A percentile compares a stretch with the other conserved stretches of the same genome.
These are phyloP conservation scores for Sphaeramia orbicularis DNA, from an alignment of 2,797 vertebrate species.

Conservation along the genomic window DNA sequence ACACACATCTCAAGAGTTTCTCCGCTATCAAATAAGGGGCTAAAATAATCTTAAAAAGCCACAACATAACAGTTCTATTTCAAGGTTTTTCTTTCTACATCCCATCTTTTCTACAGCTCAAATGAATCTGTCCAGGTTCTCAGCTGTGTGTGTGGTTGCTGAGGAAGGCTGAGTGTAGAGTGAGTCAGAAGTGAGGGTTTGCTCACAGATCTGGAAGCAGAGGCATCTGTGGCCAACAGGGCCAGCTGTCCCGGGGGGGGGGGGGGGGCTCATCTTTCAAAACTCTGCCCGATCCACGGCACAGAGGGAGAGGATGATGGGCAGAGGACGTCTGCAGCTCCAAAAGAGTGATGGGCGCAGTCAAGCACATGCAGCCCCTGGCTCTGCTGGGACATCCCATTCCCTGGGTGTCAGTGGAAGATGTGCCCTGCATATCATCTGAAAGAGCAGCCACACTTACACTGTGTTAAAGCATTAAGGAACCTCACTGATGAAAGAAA, in stretches of 20 bases:
- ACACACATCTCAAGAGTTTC: too few relatives aligned
- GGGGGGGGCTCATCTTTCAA: conserved; percentile 53
- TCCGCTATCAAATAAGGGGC: too few relatives aligned
- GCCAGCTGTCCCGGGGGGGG: conserved; percentile 44
- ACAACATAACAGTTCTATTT: conserved; percentile 19
- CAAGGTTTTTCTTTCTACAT: background rate
- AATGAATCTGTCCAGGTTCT: conserved; percentile 1
- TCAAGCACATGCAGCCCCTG: conserved; percentile 60
- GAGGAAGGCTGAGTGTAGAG: background rate
- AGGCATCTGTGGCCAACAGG: conserved; percentile 31
- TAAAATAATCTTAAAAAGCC: background rate
- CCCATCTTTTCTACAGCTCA: background rate
- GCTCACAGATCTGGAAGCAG: background rate
- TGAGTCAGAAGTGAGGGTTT: conserved; percentile 12
- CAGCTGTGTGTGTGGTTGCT: background rate
- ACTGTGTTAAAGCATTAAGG: conserved; percentile 12
- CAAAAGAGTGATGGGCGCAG: conserved; percentile 70
- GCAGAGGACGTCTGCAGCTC: conserved; percentile 51
- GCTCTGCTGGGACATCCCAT: conserved; percentile 62
- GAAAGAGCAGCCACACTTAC: conserved; percentile 23
- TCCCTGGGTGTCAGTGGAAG: conserved; percentile 51
- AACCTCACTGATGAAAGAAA: background rate
- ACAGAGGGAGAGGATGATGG: conserved; percentile 42
- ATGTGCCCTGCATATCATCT: conserved; percentile 56
- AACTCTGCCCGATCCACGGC: conserved; percentile 28